Conservation (phyloP, 2,113 vertebrate genomes). For the Pantherophis guttatus region DNA sequence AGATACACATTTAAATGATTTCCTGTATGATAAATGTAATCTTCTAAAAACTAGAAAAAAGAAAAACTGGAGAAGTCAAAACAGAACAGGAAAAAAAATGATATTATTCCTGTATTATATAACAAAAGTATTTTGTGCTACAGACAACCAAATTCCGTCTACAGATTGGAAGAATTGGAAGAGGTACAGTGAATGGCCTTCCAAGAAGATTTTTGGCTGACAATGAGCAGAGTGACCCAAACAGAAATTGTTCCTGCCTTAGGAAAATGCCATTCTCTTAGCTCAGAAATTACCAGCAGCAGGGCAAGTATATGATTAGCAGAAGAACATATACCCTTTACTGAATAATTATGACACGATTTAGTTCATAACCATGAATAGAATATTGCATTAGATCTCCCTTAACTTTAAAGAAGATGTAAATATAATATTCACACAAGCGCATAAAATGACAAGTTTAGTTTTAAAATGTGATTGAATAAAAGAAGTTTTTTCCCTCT, state of each 20-base stretch:
- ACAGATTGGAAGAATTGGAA: neutral
- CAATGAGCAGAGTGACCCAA: neutral
- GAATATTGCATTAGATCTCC: neutral
- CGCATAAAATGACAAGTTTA: neutral
- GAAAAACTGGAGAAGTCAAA: neutral
- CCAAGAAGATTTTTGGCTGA: neutral
- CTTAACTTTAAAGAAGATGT: neutral
- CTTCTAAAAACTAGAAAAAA: neutral
- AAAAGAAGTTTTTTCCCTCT: neutral
- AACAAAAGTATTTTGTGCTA: neutral
- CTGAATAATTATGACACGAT: neutral
- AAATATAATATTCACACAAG: neutral
- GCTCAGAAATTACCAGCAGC: neutral
- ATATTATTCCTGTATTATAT: neutral
- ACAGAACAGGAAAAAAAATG: neutral
- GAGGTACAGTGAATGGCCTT: neutral
- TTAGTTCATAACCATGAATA: neutral
- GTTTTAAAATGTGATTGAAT: neutral
- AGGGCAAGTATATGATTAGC: neutral
- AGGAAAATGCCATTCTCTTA: neutral
- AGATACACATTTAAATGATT: neutral
- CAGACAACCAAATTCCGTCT: neutral
- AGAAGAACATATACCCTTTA: neutral
- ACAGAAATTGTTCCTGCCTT: neutral
- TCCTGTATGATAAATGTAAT: neutral